Evolutionary conservation across 2,888 invertebrate genomes (phyloP), one percentile per base, ranked within the genome.

Genomic region (Chrysodeixis includens): DNA sequence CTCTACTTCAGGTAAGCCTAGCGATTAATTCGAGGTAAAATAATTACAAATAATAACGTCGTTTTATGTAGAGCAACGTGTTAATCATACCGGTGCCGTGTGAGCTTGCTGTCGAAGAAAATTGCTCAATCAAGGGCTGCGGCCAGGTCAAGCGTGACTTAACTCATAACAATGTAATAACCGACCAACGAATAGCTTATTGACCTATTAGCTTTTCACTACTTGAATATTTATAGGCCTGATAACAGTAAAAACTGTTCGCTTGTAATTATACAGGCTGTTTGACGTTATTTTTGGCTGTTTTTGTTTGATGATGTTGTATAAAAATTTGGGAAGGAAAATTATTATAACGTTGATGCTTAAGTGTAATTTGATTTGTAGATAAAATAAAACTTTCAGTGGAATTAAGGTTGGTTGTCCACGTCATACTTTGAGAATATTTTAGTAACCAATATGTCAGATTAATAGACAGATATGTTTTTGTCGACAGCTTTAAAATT

Each of bases 41-140:
- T 78, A 73, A 78, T 76, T 77, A 74, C 60, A 71, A 69, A 81
- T 69, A 69, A 74, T 79, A 71, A 74, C 57, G 62, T 76, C 67
- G 62, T 69, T 61, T 62, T 74, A 68, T 77, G 74, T 78, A 76
- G 69, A 74, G 78, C 81, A 84, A 89, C 85, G 86, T 88, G 88
- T 89, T 89, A 90, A 90, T 88, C 87, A 83, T 81, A 79, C 79
- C 79, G 80, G 78, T 85, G 82, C 88, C 85, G 83, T 80, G 79
- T 84, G 82, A 81, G 87, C 82, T 83, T 82, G 74, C 77, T 82
- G 86, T 88, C 82, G 88, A 88, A 88, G 88, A 88, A 89, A 90
- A 90, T 90, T 90, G 88, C 90, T 90, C 88, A 90, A 90, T 90
- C 90, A 87, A 82, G 84, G 71, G 76, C 76, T 75, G 74, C 79